These are phyloP conservation scores for Phenacoccus solenopsis DNA, from an alignment of 1,140 invertebrate species.

Conservation along the genomic window DNA sequence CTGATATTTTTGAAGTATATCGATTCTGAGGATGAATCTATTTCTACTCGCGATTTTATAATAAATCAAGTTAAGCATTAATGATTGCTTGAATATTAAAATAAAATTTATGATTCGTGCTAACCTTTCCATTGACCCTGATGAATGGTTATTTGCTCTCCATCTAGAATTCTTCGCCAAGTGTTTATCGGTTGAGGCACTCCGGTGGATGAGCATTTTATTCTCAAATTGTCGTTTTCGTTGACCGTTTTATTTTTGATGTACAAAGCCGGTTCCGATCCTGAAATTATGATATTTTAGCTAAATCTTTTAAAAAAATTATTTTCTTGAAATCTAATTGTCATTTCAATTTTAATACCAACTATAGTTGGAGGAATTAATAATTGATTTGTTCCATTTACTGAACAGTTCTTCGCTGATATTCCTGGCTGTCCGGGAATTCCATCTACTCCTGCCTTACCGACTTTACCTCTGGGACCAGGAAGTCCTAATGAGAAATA, in stretches of 20 bases:
- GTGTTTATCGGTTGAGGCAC: slow-evolving; percentile 56
- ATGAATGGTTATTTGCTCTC: slow-evolving; percentile 44
- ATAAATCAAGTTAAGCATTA: background rate
- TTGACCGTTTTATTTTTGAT: slow-evolving; percentile 40
- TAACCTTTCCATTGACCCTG: slow-evolving; percentile 47
- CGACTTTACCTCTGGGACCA: slow-evolving; percentile 53
- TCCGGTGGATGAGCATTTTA: slow-evolving; percentile 63
- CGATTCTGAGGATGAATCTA: slow-evolving; percentile 48
- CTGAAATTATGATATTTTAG: background rate
- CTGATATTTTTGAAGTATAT: slow-evolving; percentile 70
- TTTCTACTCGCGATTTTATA: slow-evolving; percentile 23
- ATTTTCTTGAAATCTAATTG: background rate
- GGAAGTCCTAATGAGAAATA: slow-evolving; percentile 39
- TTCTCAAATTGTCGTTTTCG: slow-evolving; percentile 58
- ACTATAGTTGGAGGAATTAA: slow-evolving; percentile 68
- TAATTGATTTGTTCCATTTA: slow-evolving; percentile 50
- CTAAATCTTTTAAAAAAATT: background rate
- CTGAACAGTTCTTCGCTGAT: slow-evolving; percentile 50
- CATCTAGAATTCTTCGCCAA: slow-evolving; percentile 47
- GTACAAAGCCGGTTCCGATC: background rate
- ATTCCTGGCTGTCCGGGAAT: slow-evolving; percentile 47
- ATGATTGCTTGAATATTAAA: background rate
- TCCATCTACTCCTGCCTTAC: slow-evolving; percentile 52
- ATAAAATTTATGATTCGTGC: slow-evolving; percentile 15
- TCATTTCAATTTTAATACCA: slow-evolving; percentile 33